phyloP scores from a whole-genome alignment of 2,113 vertebrate species.

The Thunnus maccoyii region DNA sequence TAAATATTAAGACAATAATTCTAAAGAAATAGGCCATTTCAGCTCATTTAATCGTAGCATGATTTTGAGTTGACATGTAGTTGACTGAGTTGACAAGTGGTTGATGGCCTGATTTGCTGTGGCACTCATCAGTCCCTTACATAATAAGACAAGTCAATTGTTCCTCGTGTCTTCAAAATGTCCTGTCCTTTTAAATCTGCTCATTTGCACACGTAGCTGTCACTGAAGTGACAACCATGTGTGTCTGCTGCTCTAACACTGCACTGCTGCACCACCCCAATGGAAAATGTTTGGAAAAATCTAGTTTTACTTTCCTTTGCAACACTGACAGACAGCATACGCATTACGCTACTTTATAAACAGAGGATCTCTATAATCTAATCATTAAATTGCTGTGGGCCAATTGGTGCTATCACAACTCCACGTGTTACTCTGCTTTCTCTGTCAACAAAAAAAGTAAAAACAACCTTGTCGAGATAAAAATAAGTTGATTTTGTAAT shows the following conservation, averaged over 20 bases:
- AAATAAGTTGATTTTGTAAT: conserved; percentile 28
- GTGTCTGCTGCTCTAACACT: not conserved
- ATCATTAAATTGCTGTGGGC: not conserved
- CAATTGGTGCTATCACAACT: not conserved
- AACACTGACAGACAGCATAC: not conserved
- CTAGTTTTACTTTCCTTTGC: not conserved
- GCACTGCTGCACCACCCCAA: not conserved
- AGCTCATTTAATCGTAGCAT: not conserved
- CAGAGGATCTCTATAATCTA: conserved; percentile 1
- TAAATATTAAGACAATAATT: not conserved
- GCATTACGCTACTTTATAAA: not conserved
- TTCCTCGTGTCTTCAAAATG: not conserved
- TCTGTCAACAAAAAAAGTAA: conserved; percentile 33
- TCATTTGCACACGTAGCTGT: conserved; percentile 12
- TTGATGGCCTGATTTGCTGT: not conserved
- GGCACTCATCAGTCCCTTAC: not conserved
- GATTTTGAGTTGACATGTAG: not conserved
- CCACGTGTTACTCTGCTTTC: not conserved
- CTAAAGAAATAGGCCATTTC: conserved; percentile 1
- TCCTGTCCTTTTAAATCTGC: conserved; percentile 13
- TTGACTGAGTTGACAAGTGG: conserved; percentile 1
- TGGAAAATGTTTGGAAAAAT: not conserved
- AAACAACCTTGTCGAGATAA: conserved; percentile 14
- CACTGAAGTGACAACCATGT: conserved; percentile 15
- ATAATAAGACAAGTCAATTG: conserved; percentile 24